Conservation (phyloP, 1,140 invertebrate species). For the Zaprionus vittiger region DNA sequence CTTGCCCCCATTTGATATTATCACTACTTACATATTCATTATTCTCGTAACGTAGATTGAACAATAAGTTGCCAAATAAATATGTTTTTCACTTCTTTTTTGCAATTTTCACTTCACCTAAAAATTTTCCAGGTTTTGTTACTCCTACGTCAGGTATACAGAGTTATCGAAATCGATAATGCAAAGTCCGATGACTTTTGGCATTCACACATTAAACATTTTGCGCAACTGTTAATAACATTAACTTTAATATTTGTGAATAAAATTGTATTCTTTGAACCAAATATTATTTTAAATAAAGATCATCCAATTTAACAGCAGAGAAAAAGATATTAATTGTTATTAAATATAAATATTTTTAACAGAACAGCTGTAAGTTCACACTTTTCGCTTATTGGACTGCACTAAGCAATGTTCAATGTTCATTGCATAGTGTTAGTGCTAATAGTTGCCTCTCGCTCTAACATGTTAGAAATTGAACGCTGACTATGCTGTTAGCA, state of each 20-base stretch:
- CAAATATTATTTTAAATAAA: neutral
- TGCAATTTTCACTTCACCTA: slow-evolving; percentile 68
- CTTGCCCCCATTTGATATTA: neutral
- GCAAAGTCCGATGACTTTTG: slow-evolving; percentile 24
- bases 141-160: slow-evolving; percentile 57
- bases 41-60: slow-evolving; percentile 40
- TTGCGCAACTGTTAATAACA: slow-evolving; percentile 12
- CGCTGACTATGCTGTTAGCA: too few species aligned
- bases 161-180: slow-evolving; percentile 29
- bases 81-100: slow-evolving; percentile 55
- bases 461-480: neutral
- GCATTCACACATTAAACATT: slow-evolving; percentile 16
- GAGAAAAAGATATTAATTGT: neutral
- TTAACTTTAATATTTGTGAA: neutral
- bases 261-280: neutral
- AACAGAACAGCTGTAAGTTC: slow-evolving; percentile 22
- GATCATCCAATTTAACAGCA: slow-evolving; percentile 3
- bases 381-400: slow-evolving; percentile 7
- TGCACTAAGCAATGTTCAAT: too few species aligned
- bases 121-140: slow-evolving; percentile 65
- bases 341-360: neutral
- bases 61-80: slow-evolving; percentile 55
- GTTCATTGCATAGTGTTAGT: too few species aligned
- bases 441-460: neutral
- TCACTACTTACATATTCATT: slow-evolving; percentile 63